Evolutionary conservation across 2,797 vertebrate species (phyloP).

Genomic region (Neostethus bicornis): DNA sequence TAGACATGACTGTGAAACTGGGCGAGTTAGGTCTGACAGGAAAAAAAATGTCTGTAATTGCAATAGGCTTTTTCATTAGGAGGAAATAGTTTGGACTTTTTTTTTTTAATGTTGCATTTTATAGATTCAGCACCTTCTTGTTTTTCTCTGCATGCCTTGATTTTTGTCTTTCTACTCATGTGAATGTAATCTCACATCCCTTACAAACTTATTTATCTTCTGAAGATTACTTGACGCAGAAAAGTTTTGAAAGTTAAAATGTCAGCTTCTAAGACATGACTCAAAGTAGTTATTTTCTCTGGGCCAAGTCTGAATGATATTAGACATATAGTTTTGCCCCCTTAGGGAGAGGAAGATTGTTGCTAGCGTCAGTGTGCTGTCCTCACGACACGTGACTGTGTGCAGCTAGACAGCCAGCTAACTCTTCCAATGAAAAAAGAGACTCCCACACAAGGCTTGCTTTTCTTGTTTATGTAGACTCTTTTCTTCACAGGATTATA

Average conservation of each 20-base stretch:
- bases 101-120: no score
- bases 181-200: conserved; percentile 5
- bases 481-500: no score
- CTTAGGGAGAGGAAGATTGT: no score
- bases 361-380: no score
- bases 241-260: background rate
- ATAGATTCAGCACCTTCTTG: background rate
- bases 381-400: no score
- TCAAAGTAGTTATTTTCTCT: background rate
- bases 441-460: no score
- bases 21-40: conserved; percentile 10
- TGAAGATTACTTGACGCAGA: no score
- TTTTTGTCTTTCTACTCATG: conserved; percentile 7
- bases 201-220: conserved; percentile 6
- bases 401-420: no score
- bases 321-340: background rate
- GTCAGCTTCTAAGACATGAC: conserved; percentile 10
- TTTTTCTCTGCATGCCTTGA: background rate
- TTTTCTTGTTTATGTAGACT: no score
- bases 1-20: conserved; percentile 35
- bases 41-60: background rate
- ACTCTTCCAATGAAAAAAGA: no score
- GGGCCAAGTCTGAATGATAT: conserved; percentile 12
- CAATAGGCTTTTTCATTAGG: background rate
- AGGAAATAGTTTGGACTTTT: no score